Evolutionary conservation across 2,888 invertebrate species (phyloP).

Genomic region (Masnerella sp.): DNA sequence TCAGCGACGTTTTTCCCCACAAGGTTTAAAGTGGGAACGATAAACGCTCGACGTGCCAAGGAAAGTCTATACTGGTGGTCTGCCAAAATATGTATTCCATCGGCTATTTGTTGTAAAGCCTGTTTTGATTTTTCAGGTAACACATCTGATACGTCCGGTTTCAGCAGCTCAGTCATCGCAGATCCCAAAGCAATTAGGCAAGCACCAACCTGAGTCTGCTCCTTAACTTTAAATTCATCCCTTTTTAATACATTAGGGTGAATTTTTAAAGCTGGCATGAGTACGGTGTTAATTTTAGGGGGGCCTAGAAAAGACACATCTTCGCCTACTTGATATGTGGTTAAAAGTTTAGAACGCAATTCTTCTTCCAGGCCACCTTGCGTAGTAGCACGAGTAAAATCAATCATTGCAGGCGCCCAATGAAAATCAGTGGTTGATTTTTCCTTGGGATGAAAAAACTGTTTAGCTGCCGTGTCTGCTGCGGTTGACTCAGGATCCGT

Average conservation of each 20-base stretch:
- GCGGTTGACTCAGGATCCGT: background rate
- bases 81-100: background rate
- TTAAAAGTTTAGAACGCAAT: background rate
- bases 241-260: conserved; percentile 1
- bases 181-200: background rate
- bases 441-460: conserved; percentile 6
- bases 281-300: background rate
- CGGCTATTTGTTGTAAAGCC: background rate
- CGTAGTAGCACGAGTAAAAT: background rate
- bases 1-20: conserved; percentile 4
- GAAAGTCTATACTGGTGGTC: background rate
- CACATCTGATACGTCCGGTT: background rate
- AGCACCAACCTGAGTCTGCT: background rate
- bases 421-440: conserved; percentile 1
- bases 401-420: background rate
- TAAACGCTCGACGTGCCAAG: background rate
- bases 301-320: background rate
- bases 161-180: background rate
- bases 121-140: background rate
- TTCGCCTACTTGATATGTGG: background rate
- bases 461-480: background rate
- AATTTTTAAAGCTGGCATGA: background rate
- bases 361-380: conserved; percentile 4
- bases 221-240: background rate
- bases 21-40: background rate